Conservation (phyloP, 2,113 vertebrate species). For the Oreocharis arfaki region DNA sequence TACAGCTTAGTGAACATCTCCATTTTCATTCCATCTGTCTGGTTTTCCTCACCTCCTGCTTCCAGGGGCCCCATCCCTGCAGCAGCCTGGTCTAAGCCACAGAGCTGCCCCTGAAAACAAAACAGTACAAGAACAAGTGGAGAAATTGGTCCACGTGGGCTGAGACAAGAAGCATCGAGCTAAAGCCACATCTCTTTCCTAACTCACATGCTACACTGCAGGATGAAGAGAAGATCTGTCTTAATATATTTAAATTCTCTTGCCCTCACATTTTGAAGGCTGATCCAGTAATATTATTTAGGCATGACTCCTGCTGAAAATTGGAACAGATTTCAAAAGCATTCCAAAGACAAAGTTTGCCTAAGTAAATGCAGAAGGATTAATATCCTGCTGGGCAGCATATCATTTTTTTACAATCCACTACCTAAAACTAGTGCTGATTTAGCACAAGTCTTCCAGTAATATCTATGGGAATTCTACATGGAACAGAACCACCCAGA, state of each 20-base stretch:
- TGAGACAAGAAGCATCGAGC: neutral
- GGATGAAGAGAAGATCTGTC: neutral
- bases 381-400: constrained; percentile 26
- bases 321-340: constrained; percentile 39
- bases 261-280: constrained; percentile 17
- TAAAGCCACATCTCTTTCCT: neutral
- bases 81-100: neutral
- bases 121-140: neutral
- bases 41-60: constrained; percentile 67
- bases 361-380: constrained; percentile 32
- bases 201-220: neutral
- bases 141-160: neutral
- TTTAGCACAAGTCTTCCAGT: constrained; percentile 18
- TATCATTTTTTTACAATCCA: neutral
- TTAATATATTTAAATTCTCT: neutral
- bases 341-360: constrained; percentile 45
- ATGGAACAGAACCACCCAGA: neutral
- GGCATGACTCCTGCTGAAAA: constrained; percentile 21
- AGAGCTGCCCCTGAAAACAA: neutral
- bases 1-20: constrained; percentile 56
- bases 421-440: neutral
- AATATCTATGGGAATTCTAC: neutral
- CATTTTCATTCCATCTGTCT: constrained; percentile 63
- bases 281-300: neutral
- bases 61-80: constrained; percentile 70